Conservation (phyloP, 2,113 vertebrate species). For the Ptilonorhynchus violaceus region DNA sequence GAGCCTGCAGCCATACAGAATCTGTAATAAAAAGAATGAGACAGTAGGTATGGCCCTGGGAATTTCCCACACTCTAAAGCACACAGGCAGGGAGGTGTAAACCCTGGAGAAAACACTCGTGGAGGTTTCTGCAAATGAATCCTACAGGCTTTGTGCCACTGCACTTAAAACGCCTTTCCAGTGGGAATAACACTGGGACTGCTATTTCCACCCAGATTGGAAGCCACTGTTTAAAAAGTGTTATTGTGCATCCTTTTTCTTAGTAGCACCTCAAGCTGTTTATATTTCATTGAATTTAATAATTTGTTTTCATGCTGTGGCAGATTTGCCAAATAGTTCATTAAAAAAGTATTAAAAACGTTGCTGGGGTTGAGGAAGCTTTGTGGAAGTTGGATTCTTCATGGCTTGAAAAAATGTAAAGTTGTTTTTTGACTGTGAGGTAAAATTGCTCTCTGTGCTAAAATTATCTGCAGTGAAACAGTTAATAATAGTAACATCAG, state of each 20-base stretch:
- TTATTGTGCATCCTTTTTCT: background rate
- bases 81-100: background rate
- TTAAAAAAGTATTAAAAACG: background rate
- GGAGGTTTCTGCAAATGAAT: conserved; percentile 24
- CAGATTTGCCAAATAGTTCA: background rate
- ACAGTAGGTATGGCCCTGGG: background rate
- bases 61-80: background rate
- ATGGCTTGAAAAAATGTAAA: background rate
- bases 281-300: background rate
- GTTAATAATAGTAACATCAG: background rate
- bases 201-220: background rate
- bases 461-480: background rate
- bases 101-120: background rate
- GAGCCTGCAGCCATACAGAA: background rate
- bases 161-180: background rate
- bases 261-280: background rate
- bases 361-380: background rate
- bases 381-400: background rate
- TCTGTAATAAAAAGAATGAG: conserved; percentile 12
- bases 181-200: background rate
- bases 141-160: background rate
- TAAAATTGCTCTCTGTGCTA: background rate
- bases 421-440: background rate
- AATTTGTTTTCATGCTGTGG: background rate
- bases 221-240: background rate